Conservation (phyloP, 2,888 invertebrate genomes). For the Drosophila atroscutellata region DNA sequence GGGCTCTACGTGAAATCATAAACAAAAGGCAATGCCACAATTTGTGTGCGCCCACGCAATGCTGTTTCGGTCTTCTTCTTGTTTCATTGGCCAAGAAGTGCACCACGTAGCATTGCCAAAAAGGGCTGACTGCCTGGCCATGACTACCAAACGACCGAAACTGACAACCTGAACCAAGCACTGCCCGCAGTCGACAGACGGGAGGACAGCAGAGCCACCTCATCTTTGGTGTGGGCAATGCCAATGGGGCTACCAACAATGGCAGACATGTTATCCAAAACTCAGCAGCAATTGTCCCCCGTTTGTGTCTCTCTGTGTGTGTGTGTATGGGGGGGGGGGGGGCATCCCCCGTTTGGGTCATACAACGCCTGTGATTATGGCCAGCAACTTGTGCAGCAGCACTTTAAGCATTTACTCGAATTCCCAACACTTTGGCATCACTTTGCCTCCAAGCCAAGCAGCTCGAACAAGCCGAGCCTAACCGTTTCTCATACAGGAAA, state of each 20-base stretch:
- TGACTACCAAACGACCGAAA: conserved; percentile 32
- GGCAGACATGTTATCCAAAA: conserved; percentile 29
- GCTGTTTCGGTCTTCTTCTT: not conserved
- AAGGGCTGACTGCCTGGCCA: conserved; percentile 46
- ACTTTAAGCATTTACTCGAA: conserved; percentile 37
- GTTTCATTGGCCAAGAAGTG: conserved; percentile 39
- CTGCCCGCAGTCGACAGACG: not conserved
- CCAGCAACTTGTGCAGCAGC: conserved; percentile 28
- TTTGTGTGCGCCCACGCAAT: conserved; percentile 42
- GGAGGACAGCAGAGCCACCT: not conserved
- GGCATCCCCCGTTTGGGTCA: conserved; percentile 32
- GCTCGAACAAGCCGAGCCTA: not conserved
- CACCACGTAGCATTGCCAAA: conserved; percentile 51
- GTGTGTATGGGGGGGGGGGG: not conserved
- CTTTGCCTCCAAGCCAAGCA: not conserved
- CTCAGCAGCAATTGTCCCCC: conserved; percentile 30
- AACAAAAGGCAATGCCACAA: conserved; percentile 63
- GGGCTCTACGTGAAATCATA: conserved; percentile 64
- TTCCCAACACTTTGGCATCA: conserved; percentile 16
- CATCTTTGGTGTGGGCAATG: conserved; percentile 1
- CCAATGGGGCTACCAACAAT: conserved; percentile 17
- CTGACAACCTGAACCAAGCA: conserved; percentile 16
- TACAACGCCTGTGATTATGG: conserved; percentile 50
- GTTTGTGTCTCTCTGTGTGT: not conserved
- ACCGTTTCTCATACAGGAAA: not conserved